phyloP scores from a whole-genome alignment of 1,140 invertebrate genomes.

The Zeugodacus cucurbitae region DNA sequence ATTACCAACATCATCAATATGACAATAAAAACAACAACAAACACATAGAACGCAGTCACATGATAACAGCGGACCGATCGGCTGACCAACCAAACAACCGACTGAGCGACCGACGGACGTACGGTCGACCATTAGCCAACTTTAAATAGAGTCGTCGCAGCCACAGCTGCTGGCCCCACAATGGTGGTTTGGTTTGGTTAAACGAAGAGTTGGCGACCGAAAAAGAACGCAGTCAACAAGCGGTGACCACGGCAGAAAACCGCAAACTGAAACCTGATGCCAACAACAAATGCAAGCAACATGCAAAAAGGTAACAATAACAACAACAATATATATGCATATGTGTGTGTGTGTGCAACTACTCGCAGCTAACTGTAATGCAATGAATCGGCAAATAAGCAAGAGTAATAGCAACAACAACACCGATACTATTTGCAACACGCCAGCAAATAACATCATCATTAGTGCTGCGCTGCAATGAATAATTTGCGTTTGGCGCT shows the following conservation, averaged over 20 bases:
- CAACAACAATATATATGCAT: neutral
- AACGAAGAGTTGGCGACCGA: neutral
- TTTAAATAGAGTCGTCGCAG: neutral
- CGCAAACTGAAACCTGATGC: neutral
- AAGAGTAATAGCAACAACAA: neutral
- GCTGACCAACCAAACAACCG: neutral
- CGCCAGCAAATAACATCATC: neutral
- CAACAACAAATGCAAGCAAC: neutral
- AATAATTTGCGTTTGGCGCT: conserved; percentile 17
- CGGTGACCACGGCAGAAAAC: neutral
- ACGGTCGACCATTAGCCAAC: neutral
- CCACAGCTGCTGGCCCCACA: neutral
- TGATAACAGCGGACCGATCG: neutral
- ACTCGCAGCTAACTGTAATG: neutral
- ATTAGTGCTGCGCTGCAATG: neutral
- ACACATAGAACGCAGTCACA: neutral
- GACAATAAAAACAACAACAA: neutral
- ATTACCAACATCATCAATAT: neutral
- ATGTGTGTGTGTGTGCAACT: too few relatives aligned
- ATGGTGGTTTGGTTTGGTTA: too few relatives aligned
- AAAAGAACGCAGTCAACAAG: neutral
- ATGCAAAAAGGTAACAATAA: neutral
- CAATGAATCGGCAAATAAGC: neutral
- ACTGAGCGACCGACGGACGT: neutral
- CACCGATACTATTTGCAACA: neutral